Percentiles rank a stretch among this genome's conserved stretches.
Evolutionary conservation across 2,113 vertebrate genomes (phyloP).

Genomic region (Nycticorax nycticorax): DNA sequence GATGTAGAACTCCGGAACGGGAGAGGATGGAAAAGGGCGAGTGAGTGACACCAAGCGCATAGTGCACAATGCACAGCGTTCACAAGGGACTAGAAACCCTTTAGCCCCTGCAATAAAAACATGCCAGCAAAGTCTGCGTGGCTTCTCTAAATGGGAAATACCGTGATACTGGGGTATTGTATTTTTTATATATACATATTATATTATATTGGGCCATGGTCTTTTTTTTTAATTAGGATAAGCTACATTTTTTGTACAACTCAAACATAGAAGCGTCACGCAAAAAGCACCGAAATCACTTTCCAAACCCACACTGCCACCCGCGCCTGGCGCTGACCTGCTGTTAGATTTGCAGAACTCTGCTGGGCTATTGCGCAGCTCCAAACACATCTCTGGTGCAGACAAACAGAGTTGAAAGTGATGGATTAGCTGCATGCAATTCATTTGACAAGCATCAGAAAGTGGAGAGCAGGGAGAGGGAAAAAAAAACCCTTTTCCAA

Average conservation of each 20-base stretch:
- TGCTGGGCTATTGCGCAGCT: neutral
- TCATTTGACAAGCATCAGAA: conserved; percentile 73
- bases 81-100: neutral
- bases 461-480: neutral
- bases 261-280: neutral
- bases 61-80: neutral
- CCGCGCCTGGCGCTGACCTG: neutral
- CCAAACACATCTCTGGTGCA: conserved; percentile 20
- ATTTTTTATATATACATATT: no score
- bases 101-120: neutral
- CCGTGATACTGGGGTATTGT: neutral
- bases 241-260: neutral
- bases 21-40: neutral
- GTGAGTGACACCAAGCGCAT: neutral
- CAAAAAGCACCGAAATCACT: neutral
- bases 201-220: neutral
- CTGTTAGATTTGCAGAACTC: neutral
- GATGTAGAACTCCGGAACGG: neutral
- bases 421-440: conserved; percentile 73
- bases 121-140: neutral
- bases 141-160: neutral
- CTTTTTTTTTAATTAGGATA: neutral
- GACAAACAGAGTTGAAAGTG: conserved; percentile 62
- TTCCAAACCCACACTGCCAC: neutral
- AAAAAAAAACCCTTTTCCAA: conserved; percentile 57